phyloP scores from a whole-genome alignment of 1,140 invertebrate species.

The Callitettix versicolor region DNA sequence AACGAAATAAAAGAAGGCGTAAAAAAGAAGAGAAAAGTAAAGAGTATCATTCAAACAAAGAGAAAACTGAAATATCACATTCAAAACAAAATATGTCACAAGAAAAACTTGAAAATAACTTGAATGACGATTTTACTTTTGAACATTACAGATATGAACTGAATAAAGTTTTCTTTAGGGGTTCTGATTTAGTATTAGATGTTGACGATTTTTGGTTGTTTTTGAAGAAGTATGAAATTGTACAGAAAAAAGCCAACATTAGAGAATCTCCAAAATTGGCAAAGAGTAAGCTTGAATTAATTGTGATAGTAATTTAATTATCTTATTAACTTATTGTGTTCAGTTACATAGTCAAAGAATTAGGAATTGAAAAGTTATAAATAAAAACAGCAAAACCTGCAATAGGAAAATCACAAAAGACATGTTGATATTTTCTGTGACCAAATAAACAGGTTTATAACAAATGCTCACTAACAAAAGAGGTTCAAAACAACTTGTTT shows the following conservation, averaged over 20 bases:
- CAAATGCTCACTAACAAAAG: too few species aligned
- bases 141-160: slow-evolving; percentile 6
- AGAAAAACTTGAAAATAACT: background rate
- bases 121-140: background rate
- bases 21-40: background rate
- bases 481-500: too few species aligned
- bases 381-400: background rate
- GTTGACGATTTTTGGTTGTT: slow-evolving; percentile 24
- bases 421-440: too few species aligned
- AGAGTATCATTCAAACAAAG: background rate
- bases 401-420: background rate
- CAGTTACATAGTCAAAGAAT: background rate
- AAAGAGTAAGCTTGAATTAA: background rate
- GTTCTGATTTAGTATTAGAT: slow-evolving; percentile 19
- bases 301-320: background rate
- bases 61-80: background rate
- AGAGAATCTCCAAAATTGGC: background rate
- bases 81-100: background rate
- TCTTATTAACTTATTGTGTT: background rate
- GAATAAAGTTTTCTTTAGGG: slow-evolving; percentile 9
- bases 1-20: background rate
- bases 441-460: too few species aligned
- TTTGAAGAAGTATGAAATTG: slow-evolving; percentile 23
- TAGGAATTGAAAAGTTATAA: background rate
- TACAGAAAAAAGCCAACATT: slow-evolving; percentile 17